Percentiles rank a stretch among this genome's conserved stretches.
phyloP scores from a whole-genome alignment of 2,797 vertebrate species.

The Neoniphon sammara region DNA sequence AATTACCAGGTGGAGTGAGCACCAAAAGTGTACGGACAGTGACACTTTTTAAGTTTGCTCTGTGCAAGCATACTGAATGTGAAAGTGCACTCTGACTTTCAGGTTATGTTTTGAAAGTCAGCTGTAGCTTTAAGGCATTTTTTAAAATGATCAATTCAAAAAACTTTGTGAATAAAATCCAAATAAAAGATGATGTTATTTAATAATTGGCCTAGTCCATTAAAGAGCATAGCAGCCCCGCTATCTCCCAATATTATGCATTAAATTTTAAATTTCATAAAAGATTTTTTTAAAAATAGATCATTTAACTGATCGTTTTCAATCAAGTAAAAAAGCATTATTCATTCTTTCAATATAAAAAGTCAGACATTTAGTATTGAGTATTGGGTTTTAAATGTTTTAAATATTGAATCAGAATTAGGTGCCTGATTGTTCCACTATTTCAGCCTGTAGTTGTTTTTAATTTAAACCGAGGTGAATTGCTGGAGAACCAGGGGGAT shows the following conservation, averaged over 20 bases:
- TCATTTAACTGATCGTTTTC: no score
- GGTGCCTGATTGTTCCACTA: slow-evolving; percentile 8
- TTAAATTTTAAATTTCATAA: no score
- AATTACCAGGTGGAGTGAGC: slow-evolving; percentile 26
- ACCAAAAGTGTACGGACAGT: not conserved
- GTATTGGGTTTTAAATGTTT: not conserved
- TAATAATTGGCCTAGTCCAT: no score
- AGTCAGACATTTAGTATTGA: not conserved
- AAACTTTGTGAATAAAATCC: not conserved
- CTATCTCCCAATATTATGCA: no score
- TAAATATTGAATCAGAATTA: not conserved
- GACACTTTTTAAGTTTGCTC: slow-evolving; percentile 13
- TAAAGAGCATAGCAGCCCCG: no score
- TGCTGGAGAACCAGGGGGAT: not conserved
- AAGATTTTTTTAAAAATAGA: no score
- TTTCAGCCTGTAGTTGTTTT: not conserved
- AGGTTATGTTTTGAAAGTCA: not conserved
- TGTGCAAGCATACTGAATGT: not conserved
- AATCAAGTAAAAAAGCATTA: not conserved
- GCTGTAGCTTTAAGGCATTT: not conserved
- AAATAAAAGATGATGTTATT: no score
- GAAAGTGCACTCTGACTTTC: not conserved
- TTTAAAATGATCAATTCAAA: no score
- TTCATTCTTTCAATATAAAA: not conserved
- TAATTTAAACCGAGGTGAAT: not conserved